Percentiles rank a stretch among this genome's conserved stretches.
phyloP scores from a whole-genome alignment of 1,140 invertebrate genomes.

The Orchestia grillus region DNA sequence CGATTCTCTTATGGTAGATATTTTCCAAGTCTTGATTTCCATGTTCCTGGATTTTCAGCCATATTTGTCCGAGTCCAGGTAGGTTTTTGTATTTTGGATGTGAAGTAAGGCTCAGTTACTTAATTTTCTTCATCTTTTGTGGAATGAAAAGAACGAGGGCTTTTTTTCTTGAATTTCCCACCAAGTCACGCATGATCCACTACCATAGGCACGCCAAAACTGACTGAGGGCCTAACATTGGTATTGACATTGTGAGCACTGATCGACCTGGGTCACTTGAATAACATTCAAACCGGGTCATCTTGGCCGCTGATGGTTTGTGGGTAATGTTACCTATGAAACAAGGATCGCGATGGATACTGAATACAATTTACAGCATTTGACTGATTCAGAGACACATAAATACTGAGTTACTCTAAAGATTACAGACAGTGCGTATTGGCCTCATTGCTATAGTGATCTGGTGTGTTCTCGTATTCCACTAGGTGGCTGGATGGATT shows the following conservation, averaged over 20 bases:
- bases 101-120: no score
- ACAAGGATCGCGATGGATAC: not conserved
- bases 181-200: not conserved
- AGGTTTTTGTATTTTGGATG: not conserved
- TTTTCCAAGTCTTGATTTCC: not conserved
- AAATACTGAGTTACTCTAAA: not conserved
- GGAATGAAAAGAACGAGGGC: not conserved
- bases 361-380: not conserved
- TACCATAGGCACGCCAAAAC: not conserved
- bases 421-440: not conserved
- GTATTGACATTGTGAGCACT: not conserved
- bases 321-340: not conserved
- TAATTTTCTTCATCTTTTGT: not conserved
- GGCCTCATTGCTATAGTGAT: not conserved
- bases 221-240: not conserved
- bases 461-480: no score
- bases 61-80: not conserved
- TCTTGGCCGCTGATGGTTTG: not conserved
- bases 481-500: no score
- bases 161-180: not conserved
- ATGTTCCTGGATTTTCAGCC: not conserved
- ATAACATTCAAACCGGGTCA: not conserved
- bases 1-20: not conserved
- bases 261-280: not conserved
- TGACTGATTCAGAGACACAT: not conserved